These are phyloP conservation scores for Cataglyphis hispanica DNA, from an alignment of 1,140 invertebrate species.

Conservation along the genomic window DNA sequence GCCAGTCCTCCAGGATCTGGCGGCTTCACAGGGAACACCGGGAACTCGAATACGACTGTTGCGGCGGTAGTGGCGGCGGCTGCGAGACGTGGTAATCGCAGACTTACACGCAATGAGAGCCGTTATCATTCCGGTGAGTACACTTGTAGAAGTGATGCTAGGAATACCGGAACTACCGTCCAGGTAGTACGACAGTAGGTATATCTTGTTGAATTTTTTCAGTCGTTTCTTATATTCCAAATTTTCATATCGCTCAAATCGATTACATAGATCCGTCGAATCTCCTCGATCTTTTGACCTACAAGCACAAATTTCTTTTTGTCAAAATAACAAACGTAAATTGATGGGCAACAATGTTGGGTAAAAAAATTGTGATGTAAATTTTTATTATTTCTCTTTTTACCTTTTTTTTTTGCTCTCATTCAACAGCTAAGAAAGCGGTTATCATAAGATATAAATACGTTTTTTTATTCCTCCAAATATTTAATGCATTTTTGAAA, in stretches of 20 bases:
- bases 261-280: no score
- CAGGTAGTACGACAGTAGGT: background rate
- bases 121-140: constrained; percentile 97
- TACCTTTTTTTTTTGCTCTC: no score
- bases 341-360: no score
- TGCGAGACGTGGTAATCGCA: constrained; percentile 93
- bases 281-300: no score
- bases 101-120: constrained; percentile 97
- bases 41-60: constrained; percentile 85
- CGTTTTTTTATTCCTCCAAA: no score
- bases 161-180: background rate
- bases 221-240: background rate
- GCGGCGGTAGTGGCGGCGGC: constrained; percentile 43
- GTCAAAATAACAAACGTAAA: no score
- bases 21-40: constrained; percentile 86
- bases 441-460: no score
- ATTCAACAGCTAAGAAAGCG: no score
- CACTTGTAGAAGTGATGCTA: constrained; percentile 14
- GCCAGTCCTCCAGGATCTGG: constrained; percentile 85
- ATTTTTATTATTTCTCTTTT: no score
- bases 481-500: no score
- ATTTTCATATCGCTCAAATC: background rate
- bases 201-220: background rate
- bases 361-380: no score
- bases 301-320: no score